These are phyloP conservation scores for Lethenteron reissneri DNA, from an alignment of 2,113 vertebrate genomes.

Conservation along the genomic window DNA sequence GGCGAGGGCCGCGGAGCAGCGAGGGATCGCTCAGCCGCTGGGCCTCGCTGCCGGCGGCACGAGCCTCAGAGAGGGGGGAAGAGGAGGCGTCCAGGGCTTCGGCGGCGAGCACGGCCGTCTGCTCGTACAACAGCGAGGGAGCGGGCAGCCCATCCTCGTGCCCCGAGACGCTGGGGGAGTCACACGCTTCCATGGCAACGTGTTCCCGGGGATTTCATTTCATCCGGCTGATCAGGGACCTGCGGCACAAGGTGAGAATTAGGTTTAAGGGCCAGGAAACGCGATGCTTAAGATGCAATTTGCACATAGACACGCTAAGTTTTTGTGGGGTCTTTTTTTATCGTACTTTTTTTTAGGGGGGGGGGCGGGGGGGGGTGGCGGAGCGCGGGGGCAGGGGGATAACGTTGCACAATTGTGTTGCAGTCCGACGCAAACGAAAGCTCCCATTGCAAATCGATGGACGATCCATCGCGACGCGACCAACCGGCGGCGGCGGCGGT, in stretches of 20 bases:
- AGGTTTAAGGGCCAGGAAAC: not conserved
- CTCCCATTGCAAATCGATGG: too few species aligned
- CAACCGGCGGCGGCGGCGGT: too few species aligned
- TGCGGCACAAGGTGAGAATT: conserved; percentile 36
- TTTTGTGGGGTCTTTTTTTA: too few species aligned
- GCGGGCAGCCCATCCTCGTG: conserved; percentile 99
- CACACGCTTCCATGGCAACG: conserved; percentile 99
- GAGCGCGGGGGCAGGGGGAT: too few species aligned
- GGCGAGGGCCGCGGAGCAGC: conserved; percentile 1
- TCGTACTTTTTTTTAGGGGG: too few species aligned
- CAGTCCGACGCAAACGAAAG: too few species aligned
- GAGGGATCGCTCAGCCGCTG: conserved; percentile 2
- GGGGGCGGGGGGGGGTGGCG: too few species aligned
- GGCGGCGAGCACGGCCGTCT: not conserved
- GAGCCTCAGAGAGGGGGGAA: not conserved
- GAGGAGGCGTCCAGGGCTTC: not conserved
- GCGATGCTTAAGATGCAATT: too few species aligned
- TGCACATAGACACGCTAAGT: too few species aligned
- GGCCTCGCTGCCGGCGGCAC: conserved; percentile 3
- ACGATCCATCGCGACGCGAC: too few species aligned
- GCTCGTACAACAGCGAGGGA: conserved; percentile 48
- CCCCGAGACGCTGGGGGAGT: conserved; percentile 98
- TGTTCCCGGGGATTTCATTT: conserved; percentile 99
- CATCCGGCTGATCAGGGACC: conserved; percentile 99
- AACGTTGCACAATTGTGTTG: too few species aligned